These are phyloP conservation scores for Dreissena rostriformis DNA, from an alignment of 1,140 invertebrate species.

Conservation along the genomic window DNA sequence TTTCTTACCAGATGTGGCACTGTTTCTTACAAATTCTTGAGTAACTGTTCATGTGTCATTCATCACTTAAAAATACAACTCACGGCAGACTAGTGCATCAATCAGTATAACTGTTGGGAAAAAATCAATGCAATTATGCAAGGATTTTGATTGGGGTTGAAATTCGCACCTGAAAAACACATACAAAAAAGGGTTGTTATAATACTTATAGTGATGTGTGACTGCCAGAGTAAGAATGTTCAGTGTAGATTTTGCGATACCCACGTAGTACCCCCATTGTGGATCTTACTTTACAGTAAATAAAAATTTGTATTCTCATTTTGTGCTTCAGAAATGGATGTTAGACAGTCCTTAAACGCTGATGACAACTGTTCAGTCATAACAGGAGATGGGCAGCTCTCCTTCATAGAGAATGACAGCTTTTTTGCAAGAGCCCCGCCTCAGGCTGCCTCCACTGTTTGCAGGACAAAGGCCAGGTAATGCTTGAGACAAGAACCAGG, in stretches of 20 bases:
- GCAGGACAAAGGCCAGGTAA: conserved; percentile 47
- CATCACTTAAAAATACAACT: no score
- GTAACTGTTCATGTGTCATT: no score
- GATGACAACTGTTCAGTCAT: conserved; percentile 32
- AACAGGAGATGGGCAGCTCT: conserved; percentile 49
- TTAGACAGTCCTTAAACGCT: conserved; percentile 29
- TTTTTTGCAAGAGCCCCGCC: conserved; percentile 50
- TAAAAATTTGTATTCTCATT: background rate
- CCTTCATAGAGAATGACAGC: conserved; percentile 48
- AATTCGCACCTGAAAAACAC: background rate
- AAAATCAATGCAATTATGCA: no score
- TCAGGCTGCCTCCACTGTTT: conserved; percentile 50
- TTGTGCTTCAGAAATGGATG: conserved; percentile 27
- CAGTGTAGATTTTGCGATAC: no score
- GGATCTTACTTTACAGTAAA: no score
- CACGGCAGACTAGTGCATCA: no score
- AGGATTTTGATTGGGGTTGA: background rate
- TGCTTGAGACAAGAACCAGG: no score
- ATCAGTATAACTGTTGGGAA: no score
- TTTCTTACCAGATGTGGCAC: no score
- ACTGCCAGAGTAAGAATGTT: background rate
- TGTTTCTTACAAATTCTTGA: no score
- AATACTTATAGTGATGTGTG: background rate
- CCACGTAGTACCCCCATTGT: no score
- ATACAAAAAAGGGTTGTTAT: background rate